phyloP scores from a whole-genome alignment of 2,888 invertebrate genomes.

The Platynereis dumerilii region DNA sequence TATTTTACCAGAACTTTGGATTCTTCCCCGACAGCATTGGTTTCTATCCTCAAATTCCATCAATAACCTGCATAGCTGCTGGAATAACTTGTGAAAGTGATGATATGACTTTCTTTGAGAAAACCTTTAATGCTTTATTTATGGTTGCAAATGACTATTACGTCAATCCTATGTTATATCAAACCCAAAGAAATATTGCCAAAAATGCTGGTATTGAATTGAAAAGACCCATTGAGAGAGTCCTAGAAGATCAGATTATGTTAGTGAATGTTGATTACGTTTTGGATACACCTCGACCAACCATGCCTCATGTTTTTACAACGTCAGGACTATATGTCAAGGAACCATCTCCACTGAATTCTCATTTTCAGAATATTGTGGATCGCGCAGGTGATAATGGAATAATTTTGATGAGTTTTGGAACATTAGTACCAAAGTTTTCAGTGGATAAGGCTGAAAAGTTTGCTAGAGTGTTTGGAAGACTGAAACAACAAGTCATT shows the following conservation, averaged over 20 bases:
- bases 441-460: slow-evolving; percentile 5
- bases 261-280: slow-evolving; percentile 18
- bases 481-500: slow-evolving; percentile 18
- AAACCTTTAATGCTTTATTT: slow-evolving; percentile 1
- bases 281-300: slow-evolving; percentile 12
- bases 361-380: slow-evolving; percentile 6
- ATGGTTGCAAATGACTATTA: no score
- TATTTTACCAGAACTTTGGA: background rate
- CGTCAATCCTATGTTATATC: no score
- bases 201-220: no score
- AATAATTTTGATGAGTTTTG: slow-evolving; percentile 20
- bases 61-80: background rate
- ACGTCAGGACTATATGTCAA: background rate
- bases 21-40: background rate
- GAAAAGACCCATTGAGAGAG: no score
- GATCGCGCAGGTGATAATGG: slow-evolving; percentile 18
- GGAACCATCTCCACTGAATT: background rate
- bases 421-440: slow-evolving; percentile 13
- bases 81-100: slow-evolving; percentile 7
- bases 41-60: background rate
- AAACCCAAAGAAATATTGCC: no score
- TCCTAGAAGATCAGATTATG: no score
- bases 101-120: slow-evolving; percentile 17
- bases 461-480: slow-evolving; percentile 12
- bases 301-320: slow-evolving; percentile 13